Base-by-base conservation (phyloP, 2,113 vertebrate genomes). In the Eonycteris spelaea region DNA sequence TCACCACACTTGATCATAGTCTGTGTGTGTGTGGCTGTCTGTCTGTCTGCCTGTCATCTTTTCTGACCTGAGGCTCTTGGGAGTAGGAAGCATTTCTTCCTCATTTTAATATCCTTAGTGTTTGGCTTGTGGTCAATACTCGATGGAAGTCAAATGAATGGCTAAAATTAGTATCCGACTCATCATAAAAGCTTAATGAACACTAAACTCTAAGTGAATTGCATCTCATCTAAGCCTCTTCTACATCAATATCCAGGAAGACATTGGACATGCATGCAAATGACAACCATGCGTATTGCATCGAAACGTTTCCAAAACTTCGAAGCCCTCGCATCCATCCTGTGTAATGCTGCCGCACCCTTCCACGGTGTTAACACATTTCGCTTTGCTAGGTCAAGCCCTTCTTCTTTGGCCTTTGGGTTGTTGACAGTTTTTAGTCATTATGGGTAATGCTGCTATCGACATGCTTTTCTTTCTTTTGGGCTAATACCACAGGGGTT, bases 131-230 rank as follows among this genome's bases (percentile, higher is more conserved):
- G 73, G 68, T 94, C 95, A 79, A 93, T 84, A 91, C 68, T 67
- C 89, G 22, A 48, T 43, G 65, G 89, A 75, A 82, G 83, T 68
- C 93, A 90, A 82, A 89, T 91, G 91, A 89, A 92, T 43, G 55
- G 26, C 71, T 80, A 88, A 96, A 94, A 86, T 96, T 78, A 24
- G 92, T n/a, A 38, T 86, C 16, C 63, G 35, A n/a, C 28, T 74
- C 73, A 80, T 38, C 68, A 90, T 96, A 82, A 98, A 96, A 93
- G 53, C 91, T 95, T 92, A 92, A 96, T 80, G 93, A 96, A 74
- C 77, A 13, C 94, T 91, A 88, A 93, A 88, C 55, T 70, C 30
- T 67, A 40, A 89, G 78, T 70, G 91, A 95, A 82, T 83, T 33
- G 4, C n/a, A 28, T 7, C 10, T 74, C 73, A 48, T 74, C 55